Conservation (phyloP, 2,113 vertebrate species). For the Epinephelus lanceolatus region DNA sequence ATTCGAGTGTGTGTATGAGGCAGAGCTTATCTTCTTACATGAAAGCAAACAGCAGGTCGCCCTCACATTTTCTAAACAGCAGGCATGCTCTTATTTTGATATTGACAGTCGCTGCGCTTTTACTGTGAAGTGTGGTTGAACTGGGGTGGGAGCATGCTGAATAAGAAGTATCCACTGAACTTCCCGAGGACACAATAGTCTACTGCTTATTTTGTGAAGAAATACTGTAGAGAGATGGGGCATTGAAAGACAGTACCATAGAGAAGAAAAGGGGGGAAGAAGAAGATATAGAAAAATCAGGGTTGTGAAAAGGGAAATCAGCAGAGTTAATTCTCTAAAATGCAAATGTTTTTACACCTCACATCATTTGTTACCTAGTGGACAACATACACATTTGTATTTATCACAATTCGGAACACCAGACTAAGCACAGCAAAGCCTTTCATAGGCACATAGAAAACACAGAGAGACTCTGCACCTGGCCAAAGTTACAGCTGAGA, state of each 20-base stretch:
- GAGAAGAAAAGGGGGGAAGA: background rate
- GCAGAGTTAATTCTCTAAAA: background rate
- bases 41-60: conserved; percentile 37
- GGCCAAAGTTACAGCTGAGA: background rate
- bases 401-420: background rate
- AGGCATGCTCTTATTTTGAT: conserved; percentile 40
- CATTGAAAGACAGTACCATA: conserved; percentile 1
- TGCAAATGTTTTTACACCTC: background rate
- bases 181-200: conserved; percentile 22
- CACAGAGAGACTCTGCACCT: background rate
- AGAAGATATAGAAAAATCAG: background rate
- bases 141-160: conserved; percentile 6
- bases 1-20: background rate
- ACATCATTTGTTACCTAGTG: background rate
- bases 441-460: background rate
- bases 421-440: background rate
- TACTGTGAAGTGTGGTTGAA: conserved; percentile 30
- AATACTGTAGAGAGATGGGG: background rate
- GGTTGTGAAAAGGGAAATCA: background rate
- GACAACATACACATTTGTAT: background rate
- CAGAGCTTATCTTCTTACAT: conserved; percentile 10
- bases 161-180: conserved; percentile 30
- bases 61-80: conserved; percentile 39
- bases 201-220: conserved; percentile 38
- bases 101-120: conserved; percentile 22